phyloP scores from a whole-genome alignment of 2,888 invertebrate species.

The Synergus itoensis region DNA sequence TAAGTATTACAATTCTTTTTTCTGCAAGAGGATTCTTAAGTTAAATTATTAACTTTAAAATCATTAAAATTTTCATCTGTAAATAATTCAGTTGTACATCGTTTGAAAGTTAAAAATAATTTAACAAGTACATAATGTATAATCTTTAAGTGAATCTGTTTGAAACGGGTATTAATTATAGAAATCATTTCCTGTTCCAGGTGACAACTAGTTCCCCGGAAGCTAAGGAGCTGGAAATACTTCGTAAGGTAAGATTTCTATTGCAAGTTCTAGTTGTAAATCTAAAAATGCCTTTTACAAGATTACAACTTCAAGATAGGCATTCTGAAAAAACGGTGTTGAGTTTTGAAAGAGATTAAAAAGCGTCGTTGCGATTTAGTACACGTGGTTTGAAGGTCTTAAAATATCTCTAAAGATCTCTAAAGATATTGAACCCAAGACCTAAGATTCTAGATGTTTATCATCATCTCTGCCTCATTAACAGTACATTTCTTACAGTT shows the following conservation, averaged over 20 bases:
- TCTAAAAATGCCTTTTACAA: background rate
- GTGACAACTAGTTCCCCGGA: conserved; percentile 52
- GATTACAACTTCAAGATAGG: background rate
- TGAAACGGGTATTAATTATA: background rate
- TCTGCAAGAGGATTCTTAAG: background rate
- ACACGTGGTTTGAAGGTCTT: background rate
- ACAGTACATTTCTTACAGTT: background rate
- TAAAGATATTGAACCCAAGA: background rate
- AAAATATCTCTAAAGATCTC: background rate
- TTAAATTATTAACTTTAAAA: no score
- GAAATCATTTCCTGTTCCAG: conserved; percentile 55
- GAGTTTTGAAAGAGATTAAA: background rate
- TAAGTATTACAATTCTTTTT: background rate
- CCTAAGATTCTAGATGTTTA: background rate
- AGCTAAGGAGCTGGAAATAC: conserved; percentile 65
- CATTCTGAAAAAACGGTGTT: background rate
- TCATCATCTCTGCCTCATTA: background rate
- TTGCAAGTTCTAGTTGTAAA: background rate
- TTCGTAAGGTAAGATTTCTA: conserved; percentile 67
- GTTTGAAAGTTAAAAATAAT: background rate
- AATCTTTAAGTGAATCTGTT: background rate
- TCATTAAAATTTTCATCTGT: background rate
- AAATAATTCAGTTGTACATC: background rate
- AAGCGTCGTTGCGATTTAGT: background rate
- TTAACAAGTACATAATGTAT: background rate